Conservation (phyloP, 2,113 vertebrate species). For the Cathartes aura region DNA sequence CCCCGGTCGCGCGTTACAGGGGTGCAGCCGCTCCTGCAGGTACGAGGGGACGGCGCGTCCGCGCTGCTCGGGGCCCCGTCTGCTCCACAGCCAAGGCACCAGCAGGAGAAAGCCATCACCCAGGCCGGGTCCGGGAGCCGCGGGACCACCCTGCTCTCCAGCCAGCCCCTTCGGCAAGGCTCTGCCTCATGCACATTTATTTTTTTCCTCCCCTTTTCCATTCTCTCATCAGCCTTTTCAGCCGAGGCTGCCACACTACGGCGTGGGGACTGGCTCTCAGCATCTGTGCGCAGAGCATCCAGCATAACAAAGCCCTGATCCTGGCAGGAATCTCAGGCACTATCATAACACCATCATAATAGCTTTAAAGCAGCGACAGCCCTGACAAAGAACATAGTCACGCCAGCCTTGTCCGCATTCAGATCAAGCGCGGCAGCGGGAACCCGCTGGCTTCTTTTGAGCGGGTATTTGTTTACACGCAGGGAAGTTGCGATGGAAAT, state of each 20-base stretch:
- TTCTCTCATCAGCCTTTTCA: neutral
- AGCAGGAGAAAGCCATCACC: neutral
- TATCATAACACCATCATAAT: neutral
- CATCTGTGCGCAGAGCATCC: neutral
- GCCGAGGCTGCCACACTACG: neutral
- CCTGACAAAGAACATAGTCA: neutral
- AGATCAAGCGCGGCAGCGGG: neutral
- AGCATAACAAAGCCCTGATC: neutral
- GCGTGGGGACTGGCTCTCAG: accelerated
- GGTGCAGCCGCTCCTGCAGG: neutral
- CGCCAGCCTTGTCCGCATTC: neutral
- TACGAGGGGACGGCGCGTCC: accelerated
- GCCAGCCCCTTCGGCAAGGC: neutral
- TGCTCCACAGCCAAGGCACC: neutral
- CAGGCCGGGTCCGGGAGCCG: accelerated
- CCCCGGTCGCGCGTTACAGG: accelerated
- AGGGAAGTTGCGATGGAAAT: neutral
- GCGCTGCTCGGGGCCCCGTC: neutral
- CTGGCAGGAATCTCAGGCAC: neutral
- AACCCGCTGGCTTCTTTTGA: neutral
- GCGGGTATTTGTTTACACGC: neutral
- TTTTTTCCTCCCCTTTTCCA: neutral
- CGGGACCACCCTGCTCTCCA: neutral
- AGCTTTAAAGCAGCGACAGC: neutral
- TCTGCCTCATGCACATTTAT: accelerated